Percentiles rank a stretch among this genome's conserved stretches.
Conservation (phyloP, 2,888 invertebrate genomes). For the Volucella inanis region DNA sequence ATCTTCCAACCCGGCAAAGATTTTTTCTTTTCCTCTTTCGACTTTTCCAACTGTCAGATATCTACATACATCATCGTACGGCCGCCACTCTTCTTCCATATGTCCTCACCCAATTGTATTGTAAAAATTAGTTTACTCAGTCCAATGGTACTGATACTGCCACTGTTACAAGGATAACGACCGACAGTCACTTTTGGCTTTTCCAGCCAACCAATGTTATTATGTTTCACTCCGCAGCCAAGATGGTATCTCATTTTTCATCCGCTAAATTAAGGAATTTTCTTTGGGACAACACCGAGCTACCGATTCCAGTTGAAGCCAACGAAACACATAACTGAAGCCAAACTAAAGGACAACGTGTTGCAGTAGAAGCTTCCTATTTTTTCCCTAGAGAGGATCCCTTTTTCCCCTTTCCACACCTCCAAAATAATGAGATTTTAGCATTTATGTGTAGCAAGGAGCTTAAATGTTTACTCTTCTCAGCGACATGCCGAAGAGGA, state of each 20-base stretch:
- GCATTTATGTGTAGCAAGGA: not conserved
- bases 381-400: too few relatives aligned
- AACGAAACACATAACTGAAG: not conserved
- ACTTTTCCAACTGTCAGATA: too few relatives aligned
- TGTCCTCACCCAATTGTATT: not conserved
- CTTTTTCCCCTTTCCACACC: not conserved
- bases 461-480: slow-evolving; percentile 29
- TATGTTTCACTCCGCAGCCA: slow-evolving; percentile 7
- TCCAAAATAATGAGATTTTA: not conserved
- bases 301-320: not conserved
- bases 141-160: not conserved
- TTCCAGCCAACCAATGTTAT: slow-evolving; percentile 21
- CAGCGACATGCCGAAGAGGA: not conserved
- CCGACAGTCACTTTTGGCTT: slow-evolving; percentile 36
- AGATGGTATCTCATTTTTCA: slow-evolving; percentile 29
- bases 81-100: not conserved
- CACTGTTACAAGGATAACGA: slow-evolving; percentile 8
- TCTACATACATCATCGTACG: too few relatives aligned
- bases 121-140: slow-evolving; percentile 12
- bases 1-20: not conserved
- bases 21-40: not conserved
- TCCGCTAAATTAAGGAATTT: slow-evolving; percentile 18
- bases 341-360: not conserved
- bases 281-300: not conserved
- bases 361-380: not conserved